phyloP scores from a whole-genome alignment of 2,113 vertebrate species.

The Galemys pyrenaicus region DNA sequence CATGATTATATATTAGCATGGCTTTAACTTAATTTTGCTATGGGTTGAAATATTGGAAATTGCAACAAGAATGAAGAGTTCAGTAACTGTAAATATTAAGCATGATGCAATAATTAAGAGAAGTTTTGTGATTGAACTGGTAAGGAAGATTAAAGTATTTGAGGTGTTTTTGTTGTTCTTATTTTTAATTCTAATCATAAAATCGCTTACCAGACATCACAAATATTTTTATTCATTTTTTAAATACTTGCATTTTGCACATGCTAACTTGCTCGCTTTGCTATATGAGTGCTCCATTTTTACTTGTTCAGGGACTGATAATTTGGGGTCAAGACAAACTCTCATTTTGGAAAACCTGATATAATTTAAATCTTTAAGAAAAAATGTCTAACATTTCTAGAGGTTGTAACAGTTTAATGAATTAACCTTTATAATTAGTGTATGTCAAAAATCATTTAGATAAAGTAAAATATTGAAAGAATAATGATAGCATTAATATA shows the following conservation, averaged over 20 bases:
- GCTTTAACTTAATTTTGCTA: background rate
- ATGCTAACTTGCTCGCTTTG: background rate
- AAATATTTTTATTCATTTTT: background rate
- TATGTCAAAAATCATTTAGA: background rate
- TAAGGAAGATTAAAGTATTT: background rate
- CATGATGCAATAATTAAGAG: background rate
- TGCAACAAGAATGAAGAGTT: background rate
- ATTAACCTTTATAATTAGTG: background rate
- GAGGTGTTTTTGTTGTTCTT: background rate
- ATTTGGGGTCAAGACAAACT: background rate
- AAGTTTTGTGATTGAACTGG: background rate
- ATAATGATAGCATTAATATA: background rate
- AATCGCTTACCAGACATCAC: background rate
- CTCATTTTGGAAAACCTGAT: background rate
- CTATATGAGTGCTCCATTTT: background rate
- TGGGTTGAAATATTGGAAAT: background rate
- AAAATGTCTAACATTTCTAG: background rate
- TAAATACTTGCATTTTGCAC: too few relatives aligned
- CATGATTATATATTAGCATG: background rate
- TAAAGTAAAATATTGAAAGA: background rate
- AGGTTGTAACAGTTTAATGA: background rate
- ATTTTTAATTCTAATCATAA: background rate
- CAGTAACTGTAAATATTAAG: background rate
- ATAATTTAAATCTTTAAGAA: background rate
- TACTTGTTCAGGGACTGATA: background rate